Evolutionary conservation across 2,113 vertebrate species (phyloP).

Genomic region (Tachycineta bicolor): DNA sequence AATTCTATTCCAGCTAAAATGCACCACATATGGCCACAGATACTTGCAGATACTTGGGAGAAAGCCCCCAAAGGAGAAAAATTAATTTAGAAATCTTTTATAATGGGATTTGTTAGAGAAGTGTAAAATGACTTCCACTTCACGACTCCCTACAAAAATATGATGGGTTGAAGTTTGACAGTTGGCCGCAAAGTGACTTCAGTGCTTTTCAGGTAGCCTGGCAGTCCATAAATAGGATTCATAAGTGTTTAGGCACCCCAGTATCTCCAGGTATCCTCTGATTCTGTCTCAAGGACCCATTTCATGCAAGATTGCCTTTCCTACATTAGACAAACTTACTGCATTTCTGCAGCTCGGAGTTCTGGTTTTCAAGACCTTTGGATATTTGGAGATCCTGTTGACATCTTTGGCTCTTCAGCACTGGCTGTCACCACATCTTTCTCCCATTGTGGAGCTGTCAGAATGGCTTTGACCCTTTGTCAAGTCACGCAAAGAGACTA

Average conservation of each 20-base stretch:
- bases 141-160: neutral
- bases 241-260: neutral
- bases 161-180: neutral
- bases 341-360: neutral
- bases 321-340: neutral
- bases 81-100: neutral
- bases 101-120: neutral
- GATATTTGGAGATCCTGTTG: neutral
- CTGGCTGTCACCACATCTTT: neutral
- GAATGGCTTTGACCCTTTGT: conserved; percentile 30
- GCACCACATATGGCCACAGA: neutral
- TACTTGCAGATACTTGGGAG: neutral
- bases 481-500: neutral
- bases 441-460: conserved; percentile 47
- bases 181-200: neutral
- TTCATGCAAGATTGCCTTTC: neutral
- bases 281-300: neutral
- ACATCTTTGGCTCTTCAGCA: neutral
- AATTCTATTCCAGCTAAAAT: neutral
- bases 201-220: neutral
- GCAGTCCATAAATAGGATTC: neutral
- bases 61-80: neutral
- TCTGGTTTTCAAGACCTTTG: neutral
- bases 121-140: neutral
- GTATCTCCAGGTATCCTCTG: neutral